Conservation (phyloP, 2,888 invertebrate species). For the Oscheius sp. region DNA sequence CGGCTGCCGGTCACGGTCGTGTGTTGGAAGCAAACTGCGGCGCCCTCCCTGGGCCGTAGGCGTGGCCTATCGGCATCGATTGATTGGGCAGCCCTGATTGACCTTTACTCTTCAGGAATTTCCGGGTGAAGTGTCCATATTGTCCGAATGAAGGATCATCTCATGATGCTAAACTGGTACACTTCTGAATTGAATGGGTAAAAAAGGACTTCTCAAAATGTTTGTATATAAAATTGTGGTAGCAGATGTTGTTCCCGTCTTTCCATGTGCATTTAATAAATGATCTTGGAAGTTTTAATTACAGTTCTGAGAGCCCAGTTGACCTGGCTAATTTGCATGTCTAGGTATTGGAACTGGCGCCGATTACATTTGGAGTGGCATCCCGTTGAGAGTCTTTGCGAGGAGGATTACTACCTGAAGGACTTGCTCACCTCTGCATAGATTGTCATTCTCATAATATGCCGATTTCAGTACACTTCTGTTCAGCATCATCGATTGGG, state of each 20-base stretch:
- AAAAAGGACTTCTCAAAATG: not conserved
- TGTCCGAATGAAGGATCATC: conserved; percentile 96
- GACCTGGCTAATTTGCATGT: conserved; percentile 36
- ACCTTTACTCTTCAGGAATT: conserved; percentile 44
- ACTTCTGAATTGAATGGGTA: conserved; percentile 78
- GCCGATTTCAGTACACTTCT: not conserved
- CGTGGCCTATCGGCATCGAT: conserved; percentile 29
- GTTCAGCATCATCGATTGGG: conserved; percentile 24
- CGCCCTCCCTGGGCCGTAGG: conserved; percentile 27
- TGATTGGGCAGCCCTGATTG: conserved; percentile 31
- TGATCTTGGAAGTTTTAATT: conserved; percentile 6
- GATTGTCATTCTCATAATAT: not conserved
- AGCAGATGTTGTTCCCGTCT: not conserved
- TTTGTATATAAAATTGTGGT: not conserved
- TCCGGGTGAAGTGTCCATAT: conserved; percentile 88
- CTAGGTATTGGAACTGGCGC: conserved; percentile 14
- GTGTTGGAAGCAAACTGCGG: conserved; percentile 30
- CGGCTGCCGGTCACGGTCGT: conserved; percentile 46
- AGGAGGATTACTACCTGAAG: not conserved
- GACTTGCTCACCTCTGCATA: not conserved
- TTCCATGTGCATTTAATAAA: not conserved
- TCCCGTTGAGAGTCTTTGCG: conserved; percentile 20
- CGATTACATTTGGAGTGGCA: conserved; percentile 30
- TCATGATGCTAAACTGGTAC: conserved; percentile 89
- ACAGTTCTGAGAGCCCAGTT: conserved; percentile 10